Conservation (phyloP, 1,140 invertebrate species). For the Portunus trituberculatus region DNA sequence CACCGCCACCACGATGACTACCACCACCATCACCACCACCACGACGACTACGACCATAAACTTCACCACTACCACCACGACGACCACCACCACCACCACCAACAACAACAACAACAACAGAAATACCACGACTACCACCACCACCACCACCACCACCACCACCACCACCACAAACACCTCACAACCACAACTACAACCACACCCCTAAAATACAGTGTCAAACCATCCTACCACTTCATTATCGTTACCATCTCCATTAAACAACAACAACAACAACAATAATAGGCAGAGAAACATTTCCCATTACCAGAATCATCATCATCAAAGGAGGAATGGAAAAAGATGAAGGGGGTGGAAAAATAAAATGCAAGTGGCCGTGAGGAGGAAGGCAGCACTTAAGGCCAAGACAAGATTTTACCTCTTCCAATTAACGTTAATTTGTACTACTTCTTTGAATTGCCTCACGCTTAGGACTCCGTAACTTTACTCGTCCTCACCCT, state of each 20-base stretch:
- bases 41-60: background rate
- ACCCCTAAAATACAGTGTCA: background rate
- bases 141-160: background rate
- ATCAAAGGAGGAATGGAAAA: background rate
- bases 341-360: background rate
- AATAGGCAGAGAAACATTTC: background rate
- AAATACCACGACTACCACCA: background rate
- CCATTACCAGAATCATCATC: background rate
- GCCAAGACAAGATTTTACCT: background rate
- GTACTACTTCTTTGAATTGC: background rate
- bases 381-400: background rate
- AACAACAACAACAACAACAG: background rate
- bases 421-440: background rate
- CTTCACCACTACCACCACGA: background rate
- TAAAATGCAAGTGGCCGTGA: background rate
- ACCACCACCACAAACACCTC: background rate
- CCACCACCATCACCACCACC: background rate
- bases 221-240: background rate
- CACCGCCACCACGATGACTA: too few species aligned
- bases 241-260: background rate
- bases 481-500: background rate
- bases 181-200: background rate
- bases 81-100: background rate
- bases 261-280: conserved; percentile 1
- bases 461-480: background rate